Percentiles rank a stretch among this genome's conserved stretches.
Conservation (phyloP, 2,797 vertebrate species). For the Sebastolobus alascanus region DNA sequence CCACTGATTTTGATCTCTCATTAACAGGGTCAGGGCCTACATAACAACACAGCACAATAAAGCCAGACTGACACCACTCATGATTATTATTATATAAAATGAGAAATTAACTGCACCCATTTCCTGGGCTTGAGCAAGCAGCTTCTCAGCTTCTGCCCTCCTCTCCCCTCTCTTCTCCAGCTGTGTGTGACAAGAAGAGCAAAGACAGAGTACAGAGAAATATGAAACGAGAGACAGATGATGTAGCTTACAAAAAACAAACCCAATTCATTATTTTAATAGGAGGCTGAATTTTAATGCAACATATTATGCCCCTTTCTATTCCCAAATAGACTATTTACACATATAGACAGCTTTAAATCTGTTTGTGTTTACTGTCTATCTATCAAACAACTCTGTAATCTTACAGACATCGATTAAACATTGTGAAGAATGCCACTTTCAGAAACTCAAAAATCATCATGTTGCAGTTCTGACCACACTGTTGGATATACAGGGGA, state of each 20-base stretch:
- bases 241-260: background rate
- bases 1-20: background rate
- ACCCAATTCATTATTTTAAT: background rate
- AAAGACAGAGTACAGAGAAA: background rate
- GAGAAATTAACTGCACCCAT: slow-evolving; percentile 75
- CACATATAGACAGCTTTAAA: background rate
- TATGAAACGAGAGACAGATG: background rate
- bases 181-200: slow-evolving; percentile 57
- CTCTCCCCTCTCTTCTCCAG: slow-evolving; percentile 92
- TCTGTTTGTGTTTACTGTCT: background rate
- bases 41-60: background rate
- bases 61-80: background rate
- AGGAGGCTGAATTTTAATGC: background rate
- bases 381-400: background rate
- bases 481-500: background rate
- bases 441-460: background rate
- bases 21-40: background rate
- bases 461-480: background rate
- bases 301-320: background rate
- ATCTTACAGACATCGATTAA: background rate
- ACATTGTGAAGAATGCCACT: background rate
- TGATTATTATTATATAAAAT: background rate
- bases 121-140: slow-evolving; percentile 93
- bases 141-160: slow-evolving; percentile 93
- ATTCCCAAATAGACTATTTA: background rate